These are phyloP conservation scores for Clivina fossor DNA, from an alignment of 2,888 invertebrate species.

Conservation along the genomic window DNA sequence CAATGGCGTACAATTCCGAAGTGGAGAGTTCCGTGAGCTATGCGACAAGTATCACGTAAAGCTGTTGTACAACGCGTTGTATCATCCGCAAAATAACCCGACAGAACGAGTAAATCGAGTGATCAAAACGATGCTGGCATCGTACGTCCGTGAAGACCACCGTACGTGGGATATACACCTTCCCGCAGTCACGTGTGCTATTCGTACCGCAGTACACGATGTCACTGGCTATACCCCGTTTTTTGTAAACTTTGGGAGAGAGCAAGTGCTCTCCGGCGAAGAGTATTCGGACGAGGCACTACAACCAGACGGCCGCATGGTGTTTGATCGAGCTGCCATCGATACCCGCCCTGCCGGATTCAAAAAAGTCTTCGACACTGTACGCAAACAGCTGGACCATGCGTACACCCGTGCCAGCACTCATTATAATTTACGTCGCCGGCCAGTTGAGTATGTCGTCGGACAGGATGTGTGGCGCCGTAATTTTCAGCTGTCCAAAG, in stretches of 20 bases:
- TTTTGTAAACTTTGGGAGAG: background rate
- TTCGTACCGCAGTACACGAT: background rate
- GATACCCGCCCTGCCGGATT: background rate
- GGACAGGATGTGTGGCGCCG: background rate
- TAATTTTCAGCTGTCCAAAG: background rate
- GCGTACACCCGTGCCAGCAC: background rate
- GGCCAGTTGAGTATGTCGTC: background rate
- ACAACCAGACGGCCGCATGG: background rate
- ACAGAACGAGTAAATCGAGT: background rate
- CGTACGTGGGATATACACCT: background rate
- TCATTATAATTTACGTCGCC: background rate
- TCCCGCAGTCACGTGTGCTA: background rate
- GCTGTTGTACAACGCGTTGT: background rate
- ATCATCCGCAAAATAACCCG: slow-evolving; percentile 1
- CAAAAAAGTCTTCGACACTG: background rate
- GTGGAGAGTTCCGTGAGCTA: background rate
- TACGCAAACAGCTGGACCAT: background rate
- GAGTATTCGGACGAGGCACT: background rate
- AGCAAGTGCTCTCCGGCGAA: background rate
- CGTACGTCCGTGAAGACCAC: background rate
- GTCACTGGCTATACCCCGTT: background rate
- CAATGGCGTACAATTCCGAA: slow-evolving; percentile 33
- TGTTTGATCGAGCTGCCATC: background rate
- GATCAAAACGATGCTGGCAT: slow-evolving; percentile 6
- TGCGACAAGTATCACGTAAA: background rate